A percentile compares a stretch with the other conserved stretches of the same genome.
Evolutionary conservation across 2,888 invertebrate genomes (phyloP).

Genomic region (Harmothoe impar): DNA sequence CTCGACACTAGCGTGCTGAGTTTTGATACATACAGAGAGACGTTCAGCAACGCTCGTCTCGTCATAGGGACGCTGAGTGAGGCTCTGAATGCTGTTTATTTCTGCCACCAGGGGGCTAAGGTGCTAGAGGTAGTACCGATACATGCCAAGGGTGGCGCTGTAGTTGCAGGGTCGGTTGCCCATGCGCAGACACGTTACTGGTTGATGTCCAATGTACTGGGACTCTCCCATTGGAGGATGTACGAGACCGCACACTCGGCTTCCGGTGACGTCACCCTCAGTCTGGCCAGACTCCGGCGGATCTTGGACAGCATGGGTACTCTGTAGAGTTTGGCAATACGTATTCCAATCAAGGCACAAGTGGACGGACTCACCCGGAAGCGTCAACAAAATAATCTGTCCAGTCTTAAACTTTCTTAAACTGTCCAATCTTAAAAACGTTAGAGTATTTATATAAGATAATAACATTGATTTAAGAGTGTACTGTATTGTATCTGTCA

Average conservation of each 20-base stretch:
- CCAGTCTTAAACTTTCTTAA: too few species aligned
- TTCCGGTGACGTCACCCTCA: background rate
- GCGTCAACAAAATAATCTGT: too few species aligned
- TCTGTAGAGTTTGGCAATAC: too few species aligned
- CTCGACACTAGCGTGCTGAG: background rate
- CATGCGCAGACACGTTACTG: slow-evolving; percentile 16
- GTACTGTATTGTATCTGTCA: too few species aligned
- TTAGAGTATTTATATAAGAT: too few species aligned
- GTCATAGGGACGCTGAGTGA: background rate
- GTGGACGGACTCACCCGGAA: too few species aligned
- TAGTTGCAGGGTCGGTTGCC: background rate
- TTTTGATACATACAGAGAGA: background rate
- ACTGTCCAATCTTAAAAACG: too few species aligned
- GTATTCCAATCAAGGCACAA: too few species aligned
- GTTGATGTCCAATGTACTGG: background rate
- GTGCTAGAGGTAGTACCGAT: background rate
- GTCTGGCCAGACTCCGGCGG: background rate
- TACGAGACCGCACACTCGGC: background rate
- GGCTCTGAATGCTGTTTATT: background rate
- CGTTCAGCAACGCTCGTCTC: background rate
- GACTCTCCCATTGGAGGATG: background rate
- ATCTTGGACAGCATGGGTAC: background rate
- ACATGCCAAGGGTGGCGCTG: background rate
- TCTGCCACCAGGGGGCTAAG: background rate
- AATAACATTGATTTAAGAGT: too few species aligned